Base-by-base conservation (phyloP, 2,113 vertebrate genomes). In the Elgaria multicarinata region DNA sequence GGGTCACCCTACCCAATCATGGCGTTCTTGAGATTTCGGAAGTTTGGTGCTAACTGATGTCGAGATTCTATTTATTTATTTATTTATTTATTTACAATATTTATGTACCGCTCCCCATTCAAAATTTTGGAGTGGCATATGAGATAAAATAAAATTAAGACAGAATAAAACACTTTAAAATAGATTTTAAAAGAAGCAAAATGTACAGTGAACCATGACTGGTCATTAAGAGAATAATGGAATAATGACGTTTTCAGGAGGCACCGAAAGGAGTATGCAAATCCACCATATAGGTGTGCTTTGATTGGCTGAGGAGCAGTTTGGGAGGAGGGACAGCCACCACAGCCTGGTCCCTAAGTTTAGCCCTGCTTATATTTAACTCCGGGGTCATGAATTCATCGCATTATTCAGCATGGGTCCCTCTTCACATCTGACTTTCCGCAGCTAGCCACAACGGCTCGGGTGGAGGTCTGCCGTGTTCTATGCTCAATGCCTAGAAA, bases 401-500 rank as follows among this genome's bases (percentile, higher is more conserved):
- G 13, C 42, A 42, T 76, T 83, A 53, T 53, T 26, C 58, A 67
- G 0, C 0, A 33, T 84, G 31, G 74, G 28, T 8, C 26, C 18
- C 22, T 13, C 12, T 1, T 79, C 39, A 12, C 24, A 55, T 20
- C 0, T 39, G 26, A 6, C 0, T 53, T 26, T 36, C 0, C 0
- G 58, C 66, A 0, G 0, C 44, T 39, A 50, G 4, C 66, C 88
- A 44, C 79, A 62, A 64, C 3, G 71, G 42, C 85, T 87, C 87
- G 18, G 86, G 84, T 58, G 12, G 5, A 3, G 71, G 33, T n/a
- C 14, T 0, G 87, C 75, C 78, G 78, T 50, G 1, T 85, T 88
- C 83, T 75, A 91, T 89, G 90, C 62, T 86, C 42, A 95, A 72
- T 81, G 55, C 53, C 71, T 4, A 77, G 93, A 84, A 91, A 89